Evolutionary conservation across 2,888 invertebrate genomes (phyloP), one percentile per base, ranked within the genome.

Genomic region (Chorisops tibialis): DNA sequence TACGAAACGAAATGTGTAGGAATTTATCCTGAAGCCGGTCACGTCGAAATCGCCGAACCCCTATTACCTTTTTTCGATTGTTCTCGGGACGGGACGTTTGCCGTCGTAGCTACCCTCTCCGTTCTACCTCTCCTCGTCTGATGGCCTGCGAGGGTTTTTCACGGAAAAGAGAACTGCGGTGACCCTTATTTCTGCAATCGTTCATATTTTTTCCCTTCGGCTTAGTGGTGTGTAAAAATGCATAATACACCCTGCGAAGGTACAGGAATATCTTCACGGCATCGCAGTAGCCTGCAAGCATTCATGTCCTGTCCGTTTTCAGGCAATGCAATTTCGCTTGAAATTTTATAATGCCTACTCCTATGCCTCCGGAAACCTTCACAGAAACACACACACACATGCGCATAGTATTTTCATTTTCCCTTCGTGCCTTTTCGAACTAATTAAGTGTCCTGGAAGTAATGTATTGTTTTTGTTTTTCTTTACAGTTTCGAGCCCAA

Each of bases 401-500:
- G 45, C 16, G 19, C 4, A 45, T 16, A 16, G 5, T 11, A 41
- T 2, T 16, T 16, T 41, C 41, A 41, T 11, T n/a, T 9, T 12
- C 21, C 3, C 16, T 12, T 12, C 7, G 22, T 21, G 21, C 12
- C 19, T 12, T 22, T 48, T 48, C 41, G 12, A 3, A 41, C 5
- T 50, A 50, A 50, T 22, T 35, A 37, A 14, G n/a, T 50, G 35
- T 18, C 19, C n/a, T 35, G 24, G 35, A 50, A 50, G 4, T 24
- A 6, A 30, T 18, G 50, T 50, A 35, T 16, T 48, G 18, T 51
- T 52, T 35, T 19, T 52, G 16, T 24, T 54, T 52, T 47, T 39
- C 21, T 61, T 61, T 61, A 30, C 61, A 61, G 61, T 61, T 54
- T 38, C 16, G 35, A 58, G 22, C 45, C 30, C 30, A 50, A 58